Base-by-base conservation (phyloP, 2,888 invertebrate species). In the Drosophila ustulata region DNA sequence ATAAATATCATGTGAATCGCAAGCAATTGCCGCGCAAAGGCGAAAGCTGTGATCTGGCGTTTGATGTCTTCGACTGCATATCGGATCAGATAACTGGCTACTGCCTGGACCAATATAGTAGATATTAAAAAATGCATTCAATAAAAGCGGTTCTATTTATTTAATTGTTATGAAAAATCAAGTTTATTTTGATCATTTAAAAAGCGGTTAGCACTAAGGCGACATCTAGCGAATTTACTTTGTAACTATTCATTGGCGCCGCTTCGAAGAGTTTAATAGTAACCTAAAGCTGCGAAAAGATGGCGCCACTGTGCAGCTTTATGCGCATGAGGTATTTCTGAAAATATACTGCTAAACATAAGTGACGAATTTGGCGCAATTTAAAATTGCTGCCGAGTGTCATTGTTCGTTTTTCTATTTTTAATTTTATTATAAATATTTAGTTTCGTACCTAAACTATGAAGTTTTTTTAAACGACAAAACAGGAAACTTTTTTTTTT, bases 51-150 rank as follows among this genome's bases (percentile, higher is more conserved):
- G 96, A 96, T 88, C 93, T 96, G 47, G 95, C 96, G 1, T 96
- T 96, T 91, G 95, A 96, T 91, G 95, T 96, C 59, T 96, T 96
- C 91, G 96, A 96, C 90, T 96, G 96, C 89, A 95, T 96, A 77
- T 96, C 96, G 4, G 96, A 96, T 91, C 94, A 95, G 88, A 96
- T 96, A 82, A 96, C 95, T 45, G 95, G 95, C 78, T 95, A 95
- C 91, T 96, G 96, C 87, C 94, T 95, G 69, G 91, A 92, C 74
- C 84, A 92, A 51, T 91, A 88, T 72, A 90, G 83, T 56, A 73
- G 69, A 68, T 76, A 89, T 67, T 89, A 72, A 49, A 11, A 28
- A 26, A 6, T 1, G 4, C 8, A n/a, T 18, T 25, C 1, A 49
- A 56, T 25, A 34, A 53, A 52, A 18, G 41, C n/a, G 1, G n/a